Evolutionary conservation across 2,888 invertebrate species (phyloP), one percentile per base, ranked within the genome.

Genomic region (Euclidia mi): DNA sequence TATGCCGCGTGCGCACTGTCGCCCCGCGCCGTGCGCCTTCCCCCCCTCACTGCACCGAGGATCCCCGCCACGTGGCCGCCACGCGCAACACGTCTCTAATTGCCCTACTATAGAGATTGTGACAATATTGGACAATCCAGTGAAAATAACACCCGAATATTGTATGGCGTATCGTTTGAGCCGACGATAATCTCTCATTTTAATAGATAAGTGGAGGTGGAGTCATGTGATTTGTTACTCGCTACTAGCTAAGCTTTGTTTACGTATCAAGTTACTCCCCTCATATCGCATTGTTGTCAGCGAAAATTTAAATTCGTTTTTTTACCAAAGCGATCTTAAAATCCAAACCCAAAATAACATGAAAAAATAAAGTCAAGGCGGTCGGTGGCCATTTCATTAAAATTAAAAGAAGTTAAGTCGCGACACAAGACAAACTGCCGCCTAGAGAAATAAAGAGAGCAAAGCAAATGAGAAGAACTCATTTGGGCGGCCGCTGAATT

Each of bases 71-170:
- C 94, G 93, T 82, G 94, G 38, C 81, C 62, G 91, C 75, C 94
- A 94, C 94, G 94, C 90, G 94, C 82, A 70, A 88, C 92, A 90
- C 92, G 79, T 88, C 89, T 89, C 90, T 94, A 94, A 94, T 94
- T 94, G 92, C 92, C 93, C 89, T 89, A 83, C 87, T 84, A 91
- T 90, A 83, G 84, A 87, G 88, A 87, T 89, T 91, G 88, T 87
- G 91, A 93, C 94, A 94, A 94, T 93, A 94, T 94, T 93, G 90
- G 83, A 92, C 94, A 93, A 94, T 92, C 91, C 85, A 89, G 90
- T 91, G 92, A 93, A 94, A 94, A 94, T 92, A 94, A 93, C 92
- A 92, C 93, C 90, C 82, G 78, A 81, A 88, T 85, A 79, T 76
- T 77, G 84, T 86, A 81, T 79, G 68, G 77, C 81, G 74, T 82